Conservation (phyloP, 2,113 vertebrate genomes). For the Anolis sagrei region DNA sequence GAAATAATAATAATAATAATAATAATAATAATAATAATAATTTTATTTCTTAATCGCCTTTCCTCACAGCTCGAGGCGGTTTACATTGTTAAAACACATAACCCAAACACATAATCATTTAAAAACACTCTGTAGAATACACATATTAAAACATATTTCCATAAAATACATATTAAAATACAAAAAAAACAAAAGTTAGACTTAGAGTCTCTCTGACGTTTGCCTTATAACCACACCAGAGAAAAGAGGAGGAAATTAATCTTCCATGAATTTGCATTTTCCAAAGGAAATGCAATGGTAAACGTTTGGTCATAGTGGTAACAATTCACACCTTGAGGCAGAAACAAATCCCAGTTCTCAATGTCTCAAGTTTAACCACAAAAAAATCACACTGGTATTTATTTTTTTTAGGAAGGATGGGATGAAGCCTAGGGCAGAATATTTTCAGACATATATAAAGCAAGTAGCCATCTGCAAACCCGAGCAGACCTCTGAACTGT, state of each 20-base stretch:
- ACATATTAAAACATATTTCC: too few relatives aligned
- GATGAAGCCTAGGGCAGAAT: background rate
- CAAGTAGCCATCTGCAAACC: slow-evolving; percentile 34
- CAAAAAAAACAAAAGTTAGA: too few relatives aligned
- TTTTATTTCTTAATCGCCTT: background rate
- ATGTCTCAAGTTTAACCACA: background rate
- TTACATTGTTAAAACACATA: too few relatives aligned
- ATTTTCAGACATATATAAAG: slow-evolving; percentile 22
- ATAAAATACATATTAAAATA: background rate
- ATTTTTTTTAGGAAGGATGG: slow-evolving; percentile 6
- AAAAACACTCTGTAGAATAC: too few relatives aligned
- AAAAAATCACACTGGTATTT: accelerated
- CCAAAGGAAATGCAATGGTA: background rate
- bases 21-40: too few relatives aligned
- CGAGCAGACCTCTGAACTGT: slow-evolving; percentile 26
- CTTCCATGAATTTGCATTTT: background rate
- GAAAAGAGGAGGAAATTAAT: background rate
- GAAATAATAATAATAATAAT: too few relatives aligned
- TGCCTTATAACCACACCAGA: background rate
- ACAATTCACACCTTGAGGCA: accelerated
- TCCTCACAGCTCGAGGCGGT: too few relatives aligned
- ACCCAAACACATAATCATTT: too few relatives aligned
- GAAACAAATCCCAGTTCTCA: background rate
- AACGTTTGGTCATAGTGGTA: background rate
- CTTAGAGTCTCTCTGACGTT: background rate